Evolutionary conservation across 30 jellyfish, hydroid and myxozoan genomes (phyloP).

Genomic region (Hydractinia symbiolongicarpus): DNA sequence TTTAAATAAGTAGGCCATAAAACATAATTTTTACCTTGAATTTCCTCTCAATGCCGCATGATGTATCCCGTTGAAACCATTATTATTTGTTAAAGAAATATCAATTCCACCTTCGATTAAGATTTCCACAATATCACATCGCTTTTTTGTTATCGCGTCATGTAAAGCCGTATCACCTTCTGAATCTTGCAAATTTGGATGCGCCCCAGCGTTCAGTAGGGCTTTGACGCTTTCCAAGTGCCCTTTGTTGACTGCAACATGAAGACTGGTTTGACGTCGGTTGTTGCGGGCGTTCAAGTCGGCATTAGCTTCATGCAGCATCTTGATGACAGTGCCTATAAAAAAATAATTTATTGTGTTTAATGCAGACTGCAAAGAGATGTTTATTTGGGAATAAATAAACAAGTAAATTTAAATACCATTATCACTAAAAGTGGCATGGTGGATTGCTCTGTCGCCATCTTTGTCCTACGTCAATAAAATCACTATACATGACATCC

Average conservation of each 20-base stretch:
- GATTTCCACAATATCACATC: slow-evolving; percentile 79
- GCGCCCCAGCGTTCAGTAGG: slow-evolving; percentile 9
- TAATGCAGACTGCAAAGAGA: neutral
- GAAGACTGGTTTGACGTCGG: slow-evolving; percentile 77
- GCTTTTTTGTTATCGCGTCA: slow-evolving; percentile 80
- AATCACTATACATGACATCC: neutral
- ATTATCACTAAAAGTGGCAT: slow-evolving; percentile 82
- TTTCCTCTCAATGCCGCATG: slow-evolving; percentile 93
- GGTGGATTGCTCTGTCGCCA: slow-evolving; percentile 92
- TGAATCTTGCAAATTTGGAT: slow-evolving; percentile 55
- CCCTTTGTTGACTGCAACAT: slow-evolving; percentile 92
- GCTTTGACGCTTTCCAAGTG: slow-evolving; percentile 21
- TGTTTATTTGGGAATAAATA: neutral
- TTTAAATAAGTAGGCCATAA: neutral
- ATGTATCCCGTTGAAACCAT: slow-evolving; percentile 81
- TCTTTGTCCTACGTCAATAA: slow-evolving; percentile 56
- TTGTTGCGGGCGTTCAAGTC: slow-evolving; percentile 83
- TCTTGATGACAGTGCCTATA: slow-evolving; percentile 25
- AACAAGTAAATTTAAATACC: slow-evolving; percentile 19
- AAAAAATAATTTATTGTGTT: neutral
- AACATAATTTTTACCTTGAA: slow-evolving; percentile 38
- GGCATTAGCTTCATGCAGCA: slow-evolving; percentile 64
- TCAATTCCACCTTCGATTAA: slow-evolving; percentile 68
- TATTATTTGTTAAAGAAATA: slow-evolving; percentile 56
- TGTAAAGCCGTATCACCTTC: slow-evolving; percentile 96